These are phyloP conservation scores for Promerops cafer DNA, from an alignment of 2,113 vertebrate genomes.

Conservation along the genomic window DNA sequence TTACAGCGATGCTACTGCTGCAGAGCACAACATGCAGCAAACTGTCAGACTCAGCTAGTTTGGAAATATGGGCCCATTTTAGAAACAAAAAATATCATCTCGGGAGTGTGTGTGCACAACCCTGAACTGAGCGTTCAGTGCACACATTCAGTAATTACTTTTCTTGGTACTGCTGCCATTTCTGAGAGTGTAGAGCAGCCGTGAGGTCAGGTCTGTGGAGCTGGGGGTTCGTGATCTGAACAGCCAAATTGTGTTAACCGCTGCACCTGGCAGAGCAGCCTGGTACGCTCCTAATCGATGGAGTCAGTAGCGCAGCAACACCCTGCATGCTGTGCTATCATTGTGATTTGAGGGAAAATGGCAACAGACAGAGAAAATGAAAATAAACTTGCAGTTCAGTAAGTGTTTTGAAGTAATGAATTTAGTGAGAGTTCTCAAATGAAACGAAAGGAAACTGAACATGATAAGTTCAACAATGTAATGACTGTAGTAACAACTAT, in stretches of 20 bases:
- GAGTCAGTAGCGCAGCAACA: background rate
- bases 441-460: rapidly evolving
- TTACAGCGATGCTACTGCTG: rapidly evolving
- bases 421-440: background rate
- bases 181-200: background rate
- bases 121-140: background rate
- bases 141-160: background rate
- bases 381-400: background rate
- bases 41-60: background rate
- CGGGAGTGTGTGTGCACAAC: background rate
- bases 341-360: background rate
- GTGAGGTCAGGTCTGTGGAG: background rate
- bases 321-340: rapidly evolving
- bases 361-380: background rate
- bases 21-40: background rate
- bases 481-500: background rate
- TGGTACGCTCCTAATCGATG: rapidly evolving
- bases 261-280: background rate
- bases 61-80: background rate
- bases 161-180: background rate
- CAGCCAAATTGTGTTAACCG: background rate
- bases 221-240: background rate
- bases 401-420: background rate
- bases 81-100: background rate
- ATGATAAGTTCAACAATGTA: background rate